A percentile compares a stretch with the other conserved stretches of the same genome.
phyloP scores from a whole-genome alignment of 2,888 invertebrate genomes.

The Ethmia dodecea region DNA sequence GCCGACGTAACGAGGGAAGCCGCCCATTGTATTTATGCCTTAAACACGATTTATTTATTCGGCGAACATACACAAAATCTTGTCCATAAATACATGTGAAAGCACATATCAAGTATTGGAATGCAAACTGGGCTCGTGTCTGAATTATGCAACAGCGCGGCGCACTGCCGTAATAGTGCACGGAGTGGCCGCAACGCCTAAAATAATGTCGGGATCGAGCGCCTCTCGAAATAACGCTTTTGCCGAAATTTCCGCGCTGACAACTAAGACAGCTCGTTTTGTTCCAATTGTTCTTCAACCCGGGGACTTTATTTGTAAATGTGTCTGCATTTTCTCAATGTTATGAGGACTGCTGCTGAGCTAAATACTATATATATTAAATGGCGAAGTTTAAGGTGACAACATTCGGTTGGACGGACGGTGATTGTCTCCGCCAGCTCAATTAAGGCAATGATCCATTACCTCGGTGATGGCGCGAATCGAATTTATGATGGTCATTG shows the following conservation, averaged over 20 bases:
- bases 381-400: background rate
- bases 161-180: slow-evolving; percentile 64
- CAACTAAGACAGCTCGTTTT: too few relatives aligned
- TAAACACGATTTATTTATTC: slow-evolving; percentile 75
- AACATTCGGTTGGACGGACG: background rate
- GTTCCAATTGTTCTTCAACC: too few relatives aligned
- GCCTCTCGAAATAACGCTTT: slow-evolving; percentile 34
- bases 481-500: slow-evolving; percentile 48
- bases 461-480: slow-evolving; percentile 52
- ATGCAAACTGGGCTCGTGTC: slow-evolving; percentile 73
- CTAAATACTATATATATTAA: too few relatives aligned
- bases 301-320: too few relatives aligned
- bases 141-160: slow-evolving; percentile 74
- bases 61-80: slow-evolving; percentile 77
- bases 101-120: slow-evolving; percentile 77
- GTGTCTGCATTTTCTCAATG: too few relatives aligned
- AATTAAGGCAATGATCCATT: slow-evolving; percentile 45
- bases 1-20: slow-evolving; percentile 74
- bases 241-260: slow-evolving; percentile 26
- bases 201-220: slow-evolving; percentile 49
- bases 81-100: slow-evolving; percentile 77
- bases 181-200: slow-evolving; percentile 57
- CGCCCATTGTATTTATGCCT: slow-evolving; percentile 76
- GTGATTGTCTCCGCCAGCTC: slow-evolving; percentile 18
- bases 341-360: too few relatives aligned